Evolutionary conservation across 2,888 invertebrate species (phyloP), one percentile per base, ranked within the genome.

Genomic region (Monopis laevigella): DNA sequence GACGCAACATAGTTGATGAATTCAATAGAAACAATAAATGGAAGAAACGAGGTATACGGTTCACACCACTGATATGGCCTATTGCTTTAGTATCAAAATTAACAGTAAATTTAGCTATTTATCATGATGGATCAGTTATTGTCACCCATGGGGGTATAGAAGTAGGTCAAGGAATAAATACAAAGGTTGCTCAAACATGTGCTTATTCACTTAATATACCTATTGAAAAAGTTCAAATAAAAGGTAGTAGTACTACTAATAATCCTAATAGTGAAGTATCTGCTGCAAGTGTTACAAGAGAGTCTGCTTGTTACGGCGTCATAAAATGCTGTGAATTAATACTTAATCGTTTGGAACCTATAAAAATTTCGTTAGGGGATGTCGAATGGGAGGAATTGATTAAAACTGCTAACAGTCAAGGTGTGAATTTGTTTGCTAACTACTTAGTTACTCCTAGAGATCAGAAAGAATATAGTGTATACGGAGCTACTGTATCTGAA

Each of bases 131-230:
- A 0, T 81, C 84, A 2, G 86, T 91, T 1, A 70, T 84, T 2
- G 74, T 90, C n/a, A 64, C 83, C 2, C 88, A 88, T 46, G 85
- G 84, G 34, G 87, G 86, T 2, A 65, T 86, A 14, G 88, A 88
- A 71, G 82, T 85, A 59, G 91, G 91, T 0, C 91, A 92, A 73
- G 90, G 90, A 1, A 75, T 90, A 39, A 69, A 90, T 48, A 90
- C 90, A 2, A 68, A 87, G 83, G 84, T 84, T 1, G 82, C 82
- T 4, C 88, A 88, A 71, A 82, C 87, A 2, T 85, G 83, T 43
- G 89, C 89, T 0, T 78, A 85, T 50, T 74, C 81, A 5, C 63
- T 90, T 2, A 85, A 85, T 2, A 83, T 90, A 45, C 81, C 86
- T 1, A 43, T 91, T 36, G 82, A 85, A 0, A 77, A 83, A 61